phyloP scores from a whole-genome alignment of 37 sponge, comb jelly and placozoan species.

The Axinella damicornis region DNA sequence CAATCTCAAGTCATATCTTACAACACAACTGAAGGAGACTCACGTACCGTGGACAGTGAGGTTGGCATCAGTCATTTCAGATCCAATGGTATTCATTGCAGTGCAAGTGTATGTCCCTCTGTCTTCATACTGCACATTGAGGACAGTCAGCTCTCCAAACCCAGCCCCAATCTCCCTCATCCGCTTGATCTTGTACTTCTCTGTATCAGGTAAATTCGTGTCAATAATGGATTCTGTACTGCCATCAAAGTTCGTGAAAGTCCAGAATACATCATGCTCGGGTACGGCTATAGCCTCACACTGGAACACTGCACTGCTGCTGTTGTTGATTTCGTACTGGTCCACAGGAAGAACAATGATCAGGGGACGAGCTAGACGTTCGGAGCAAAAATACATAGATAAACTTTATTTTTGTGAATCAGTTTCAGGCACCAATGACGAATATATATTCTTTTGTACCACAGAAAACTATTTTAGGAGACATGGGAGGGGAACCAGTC shows the following conservation, averaged over 20 bases:
- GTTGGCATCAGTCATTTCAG: slow-evolving; percentile 17
- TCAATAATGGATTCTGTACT: background rate
- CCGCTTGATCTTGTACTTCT: slow-evolving; percentile 25
- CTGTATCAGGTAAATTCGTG: background rate
- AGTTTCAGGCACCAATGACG: no score
- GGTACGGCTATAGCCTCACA: slow-evolving; percentile 69
- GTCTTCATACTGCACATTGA: slow-evolving; percentile 53
- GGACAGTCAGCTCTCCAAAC: slow-evolving; percentile 64
- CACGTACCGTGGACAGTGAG: slow-evolving; percentile 76
- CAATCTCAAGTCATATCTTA: no score
- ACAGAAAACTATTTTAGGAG: no score
- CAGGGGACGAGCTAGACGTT: slow-evolving; percentile 73
- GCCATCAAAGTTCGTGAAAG: slow-evolving; percentile 34
- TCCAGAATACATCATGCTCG: slow-evolving; percentile 50
- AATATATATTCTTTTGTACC: no score
- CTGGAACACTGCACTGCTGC: slow-evolving; percentile 25
- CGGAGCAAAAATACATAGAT: no score
- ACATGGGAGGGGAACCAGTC: no score
- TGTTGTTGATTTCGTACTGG: slow-evolving; percentile 42
- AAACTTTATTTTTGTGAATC: no score
- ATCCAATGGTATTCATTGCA: slow-evolving; percentile 39
- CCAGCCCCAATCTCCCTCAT: background rate
- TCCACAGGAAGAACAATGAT: slow-evolving; percentile 36
- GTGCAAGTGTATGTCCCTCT: slow-evolving; percentile 70
- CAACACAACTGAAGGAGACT: no score